phyloP scores from a whole-genome alignment of 2,888 invertebrate species.

The Orthonychiurus folsomi region DNA sequence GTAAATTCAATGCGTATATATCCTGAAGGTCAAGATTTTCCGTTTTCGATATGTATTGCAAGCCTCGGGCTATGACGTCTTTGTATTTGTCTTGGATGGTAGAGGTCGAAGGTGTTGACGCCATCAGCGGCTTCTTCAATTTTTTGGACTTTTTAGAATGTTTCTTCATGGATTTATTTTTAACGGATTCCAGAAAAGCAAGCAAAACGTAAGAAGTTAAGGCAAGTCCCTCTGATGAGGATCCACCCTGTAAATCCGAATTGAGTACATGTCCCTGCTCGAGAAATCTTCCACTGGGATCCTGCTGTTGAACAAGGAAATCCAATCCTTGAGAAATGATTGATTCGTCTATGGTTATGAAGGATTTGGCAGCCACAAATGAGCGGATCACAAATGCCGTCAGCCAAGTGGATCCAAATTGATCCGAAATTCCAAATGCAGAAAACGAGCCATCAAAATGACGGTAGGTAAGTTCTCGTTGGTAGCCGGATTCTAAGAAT shows the following conservation, averaged over 20 bases:
- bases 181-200: conserved; percentile 18
- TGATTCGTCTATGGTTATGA: conserved; percentile 59
- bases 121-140: too few relatives aligned
- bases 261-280: conserved; percentile 58
- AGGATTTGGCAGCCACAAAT: conserved; percentile 61
- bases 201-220: conserved; percentile 23
- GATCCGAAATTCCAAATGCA: conserved; percentile 64
- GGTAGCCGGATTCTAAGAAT: conserved; percentile 76
- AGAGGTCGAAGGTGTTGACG: too few relatives aligned
- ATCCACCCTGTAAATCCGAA: conserved; percentile 62
- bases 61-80: conserved; percentile 6
- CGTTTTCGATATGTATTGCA: background rate
- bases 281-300: background rate
- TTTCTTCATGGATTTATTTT: background rate
- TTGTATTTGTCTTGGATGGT: background rate
- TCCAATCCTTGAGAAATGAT: conserved; percentile 59
- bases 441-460: conserved; percentile 81
- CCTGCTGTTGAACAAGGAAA: conserved; percentile 55
- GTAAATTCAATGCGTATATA: conserved; percentile 65
- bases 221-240: conserved; percentile 13
- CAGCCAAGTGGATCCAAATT: conserved; percentile 70
- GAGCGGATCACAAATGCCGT: conserved; percentile 75
- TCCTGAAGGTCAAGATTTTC: background rate
- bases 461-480: conserved; percentile 78
- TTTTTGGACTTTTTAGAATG: too few relatives aligned